Evolutionary conservation across 2,113 vertebrate species (phyloP), one percentile per base, ranked within the genome.

Genomic region (Austrofundulus limnaeus): DNA sequence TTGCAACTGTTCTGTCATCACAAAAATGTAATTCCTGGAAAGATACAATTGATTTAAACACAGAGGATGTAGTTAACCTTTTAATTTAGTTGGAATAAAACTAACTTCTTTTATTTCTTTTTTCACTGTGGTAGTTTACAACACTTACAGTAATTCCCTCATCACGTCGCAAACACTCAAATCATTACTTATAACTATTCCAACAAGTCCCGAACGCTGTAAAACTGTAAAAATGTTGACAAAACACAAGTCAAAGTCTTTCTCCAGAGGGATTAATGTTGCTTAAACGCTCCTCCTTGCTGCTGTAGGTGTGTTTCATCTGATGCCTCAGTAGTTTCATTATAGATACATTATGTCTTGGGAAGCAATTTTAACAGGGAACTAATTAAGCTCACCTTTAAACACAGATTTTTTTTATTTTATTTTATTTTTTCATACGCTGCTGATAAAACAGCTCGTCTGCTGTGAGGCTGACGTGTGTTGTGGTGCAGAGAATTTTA

Each of bases 401-500:
- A 63, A 59, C 23, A 63, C 39, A 68, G 70, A 69, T 16, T 52
- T 61, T 65, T 53, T n/a, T 20, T 47, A n/a, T n/a, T n/a, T n/a
- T 70, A 68, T 72, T 49, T 65, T 65, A 46, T n/a, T 20, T 45
- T 70, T 71, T 72, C 57, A 70, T 58, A 76, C 70, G 68, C 71
- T 60, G 23, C 34, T 66, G 75, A 66, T 70, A 71, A 72, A 75
- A 73, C 68, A 53, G 49, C 66, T 80, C 78, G 75, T 82, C 79
- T 66, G 66, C 69, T 80, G 48, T 54, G 55, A 66, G 68, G 60
- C 25, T 76, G 81, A 76, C 67, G n/a, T n/a, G 49, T 53, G 77
- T 81, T 83, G 72, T 64, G 66, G 67, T 61, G 61, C 31, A 41
- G 67, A 59, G 80, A 81, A 82, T 85, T 82, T 78, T 70, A 80